These are phyloP conservation scores for Huso huso DNA, from an alignment of 2,797 vertebrate species.

Conservation along the genomic window DNA sequence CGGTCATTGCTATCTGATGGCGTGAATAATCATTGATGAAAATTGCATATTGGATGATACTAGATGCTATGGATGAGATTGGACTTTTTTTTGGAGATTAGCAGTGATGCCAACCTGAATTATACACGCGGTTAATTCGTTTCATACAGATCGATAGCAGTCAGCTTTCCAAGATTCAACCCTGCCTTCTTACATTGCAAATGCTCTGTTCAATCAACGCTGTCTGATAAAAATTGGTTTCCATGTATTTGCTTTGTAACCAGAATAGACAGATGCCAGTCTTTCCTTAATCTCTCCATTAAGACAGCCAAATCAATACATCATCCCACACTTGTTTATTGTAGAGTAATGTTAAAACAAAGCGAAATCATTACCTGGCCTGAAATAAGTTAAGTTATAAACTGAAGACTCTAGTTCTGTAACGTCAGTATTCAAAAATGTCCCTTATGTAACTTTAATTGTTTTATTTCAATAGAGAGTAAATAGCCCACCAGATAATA, in stretches of 20 bases:
- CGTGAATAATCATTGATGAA: too few relatives aligned
- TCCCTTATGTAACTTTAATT: too few relatives aligned
- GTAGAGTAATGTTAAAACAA: too few relatives aligned
- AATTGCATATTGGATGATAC: too few relatives aligned
- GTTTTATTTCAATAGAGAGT: too few relatives aligned
- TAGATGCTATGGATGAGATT: too few relatives aligned
- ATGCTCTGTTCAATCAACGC: constrained; percentile 44
- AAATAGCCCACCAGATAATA: too few relatives aligned
- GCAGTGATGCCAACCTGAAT: constrained; percentile 39
- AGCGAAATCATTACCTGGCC: too few relatives aligned
- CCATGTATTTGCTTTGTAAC: constrained; percentile 53
- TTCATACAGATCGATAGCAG: constrained; percentile 36
- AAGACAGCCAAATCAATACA: constrained; percentile 32
- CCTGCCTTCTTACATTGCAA: constrained; percentile 24
- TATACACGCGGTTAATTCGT: constrained; percentile 41
- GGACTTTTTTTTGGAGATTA: constrained; percentile 1
- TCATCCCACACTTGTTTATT: constrained; percentile 7
- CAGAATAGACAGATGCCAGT: constrained; percentile 33
- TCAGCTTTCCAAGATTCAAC: not conserved
- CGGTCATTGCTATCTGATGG: too few relatives aligned
- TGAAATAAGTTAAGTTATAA: too few relatives aligned
- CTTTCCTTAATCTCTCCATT: constrained; percentile 37
- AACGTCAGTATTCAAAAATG: too few relatives aligned
- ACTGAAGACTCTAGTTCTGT: too few relatives aligned
- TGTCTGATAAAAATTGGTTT: constrained; percentile 42